Evolutionary conservation across 2,888 invertebrate species (phyloP), one percentile per base, ranked within the genome.

Genomic region (Eupithecia centaureata): DNA sequence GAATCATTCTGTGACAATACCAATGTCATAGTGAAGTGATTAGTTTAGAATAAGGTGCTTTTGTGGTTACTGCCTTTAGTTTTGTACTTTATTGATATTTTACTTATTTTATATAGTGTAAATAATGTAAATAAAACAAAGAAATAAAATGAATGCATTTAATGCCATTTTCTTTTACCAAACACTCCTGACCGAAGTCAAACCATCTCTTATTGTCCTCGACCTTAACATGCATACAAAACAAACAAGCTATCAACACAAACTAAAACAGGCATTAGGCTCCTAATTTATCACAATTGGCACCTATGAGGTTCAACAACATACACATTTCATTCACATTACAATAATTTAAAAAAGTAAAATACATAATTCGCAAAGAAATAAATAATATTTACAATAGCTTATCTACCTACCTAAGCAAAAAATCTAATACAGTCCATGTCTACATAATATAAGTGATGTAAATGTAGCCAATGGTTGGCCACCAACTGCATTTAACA

Each of bases 271-370:
- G 84, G 82, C 82, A 58, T 89, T 90, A 91, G 91, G 91, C 90
- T 89, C 80, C 86, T 88, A 89, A 86, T 89, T 87, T 92, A 92
- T 93, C 92, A 92, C 93, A 92, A 91, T 93, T 91, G 91, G 91
- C 92, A 91, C 91, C 91, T 88, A 89, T 83, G 85, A 89, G 87
- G 86, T 89, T 86, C 83, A 85, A 88, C 82, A 86, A 83, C 76
- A 79, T 59, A 67, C 67, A 72, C 62, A 70, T 71, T 68, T 65
- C 71, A 80, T 73, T 77, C 73, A 60, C 56, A 57, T 74, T 81
- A 86, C 81, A 86, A 86, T 85, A 86, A 85, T 83, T 84, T 83
- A 85, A 82, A 83, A 75, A 76, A 76, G 75, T 79, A 76, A 78
- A 83, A 79, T 82, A 82, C 57, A 83, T 82, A 88, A 47, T 86